These are phyloP conservation scores for Capromys pilorides DNA, from an alignment of 2,797 vertebrate species.

Conservation along the genomic window DNA sequence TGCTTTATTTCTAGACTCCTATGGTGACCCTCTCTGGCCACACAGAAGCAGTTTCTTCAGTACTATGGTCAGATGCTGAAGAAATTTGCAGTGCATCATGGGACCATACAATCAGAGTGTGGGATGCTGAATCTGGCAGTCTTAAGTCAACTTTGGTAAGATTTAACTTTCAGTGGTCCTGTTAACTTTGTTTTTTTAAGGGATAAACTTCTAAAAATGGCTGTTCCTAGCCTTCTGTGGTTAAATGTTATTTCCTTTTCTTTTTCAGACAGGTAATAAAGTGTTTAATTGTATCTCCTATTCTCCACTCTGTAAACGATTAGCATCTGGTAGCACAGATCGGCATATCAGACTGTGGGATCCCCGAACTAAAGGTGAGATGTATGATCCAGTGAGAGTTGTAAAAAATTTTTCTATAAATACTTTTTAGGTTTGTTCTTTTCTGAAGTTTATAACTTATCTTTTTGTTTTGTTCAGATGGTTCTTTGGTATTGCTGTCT, in stretches of 20 bases:
- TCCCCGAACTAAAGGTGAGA: constrained; percentile 94
- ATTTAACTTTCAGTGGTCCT: constrained; percentile 30
- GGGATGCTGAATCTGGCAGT: constrained; percentile 93
- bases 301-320: constrained; percentile 92
- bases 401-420: background rate
- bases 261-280: constrained; percentile 93
- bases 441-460: constrained; percentile 38
- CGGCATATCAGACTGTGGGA: constrained; percentile 97
- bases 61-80: constrained; percentile 94
- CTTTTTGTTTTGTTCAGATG: constrained; percentile 87
- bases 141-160: constrained; percentile 94
- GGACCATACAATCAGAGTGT: constrained; percentile 97
- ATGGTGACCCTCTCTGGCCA: constrained; percentile 96
- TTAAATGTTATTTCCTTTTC: constrained; percentile 51
- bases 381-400: background rate
- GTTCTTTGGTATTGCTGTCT: constrained; percentile 94
- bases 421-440: background rate
- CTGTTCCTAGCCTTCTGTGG: background rate
- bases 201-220: constrained; percentile 12
- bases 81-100: constrained; percentile 97
- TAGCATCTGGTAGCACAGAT: constrained; percentile 96
- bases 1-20: constrained; percentile 90
- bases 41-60: constrained; percentile 94
- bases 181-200: constrained; percentile 39
- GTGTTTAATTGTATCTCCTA: constrained; percentile 97